These are phyloP conservation scores for Varanus komodoensis DNA, from an alignment of 2,113 vertebrate species.

Conservation along the genomic window DNA sequence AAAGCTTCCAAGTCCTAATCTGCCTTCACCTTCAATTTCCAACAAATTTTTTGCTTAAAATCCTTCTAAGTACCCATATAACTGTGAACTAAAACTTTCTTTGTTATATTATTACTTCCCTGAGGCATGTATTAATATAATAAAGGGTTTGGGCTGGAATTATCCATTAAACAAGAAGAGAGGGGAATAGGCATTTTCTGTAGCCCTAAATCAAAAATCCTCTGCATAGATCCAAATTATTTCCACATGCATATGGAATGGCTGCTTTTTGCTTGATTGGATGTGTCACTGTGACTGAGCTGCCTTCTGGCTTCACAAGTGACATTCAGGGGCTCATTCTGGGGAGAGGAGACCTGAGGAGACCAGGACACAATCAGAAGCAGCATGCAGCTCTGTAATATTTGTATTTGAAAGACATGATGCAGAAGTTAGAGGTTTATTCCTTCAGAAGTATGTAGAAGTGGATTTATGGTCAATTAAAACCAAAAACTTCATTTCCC, in stretches of 20 bases:
- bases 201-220: not conserved
- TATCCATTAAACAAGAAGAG: not conserved
- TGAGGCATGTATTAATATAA: slow-evolving; percentile 17
- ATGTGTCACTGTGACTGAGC: not conserved
- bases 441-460: not conserved
- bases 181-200: not conserved
- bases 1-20: slow-evolving; percentile 8
- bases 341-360: not conserved
- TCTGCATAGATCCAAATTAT: not conserved
- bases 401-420: not conserved
- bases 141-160: slow-evolving; percentile 2
- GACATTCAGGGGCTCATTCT: not conserved
- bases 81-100: slow-evolving; percentile 26
- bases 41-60: not conserved
- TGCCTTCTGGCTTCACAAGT: not conserved
- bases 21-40: not conserved
- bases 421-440: not conserved
- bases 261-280: not conserved
- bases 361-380: not conserved
- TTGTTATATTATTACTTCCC: not conserved
- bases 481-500: not conserved
- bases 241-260: not conserved
- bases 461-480: not conserved
- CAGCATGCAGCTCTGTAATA: not conserved
- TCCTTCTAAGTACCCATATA: slow-evolving; percentile 19